Conservation (phyloP, 2,888 invertebrate species). For the Catocala sponsa region DNA sequence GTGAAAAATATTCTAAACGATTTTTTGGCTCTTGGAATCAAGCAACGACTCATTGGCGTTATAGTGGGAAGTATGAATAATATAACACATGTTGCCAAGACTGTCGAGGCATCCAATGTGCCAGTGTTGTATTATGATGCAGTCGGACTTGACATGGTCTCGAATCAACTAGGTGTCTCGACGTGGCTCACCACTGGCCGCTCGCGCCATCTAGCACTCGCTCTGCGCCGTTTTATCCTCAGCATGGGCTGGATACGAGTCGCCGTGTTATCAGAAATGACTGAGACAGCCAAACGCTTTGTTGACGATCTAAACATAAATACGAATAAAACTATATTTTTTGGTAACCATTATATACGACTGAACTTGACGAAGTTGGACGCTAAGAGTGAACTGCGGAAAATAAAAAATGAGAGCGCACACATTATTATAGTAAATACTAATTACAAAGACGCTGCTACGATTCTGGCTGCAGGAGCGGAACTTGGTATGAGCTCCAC, state of each 20-base stretch:
- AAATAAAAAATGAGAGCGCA: neutral
- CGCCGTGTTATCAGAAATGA: neutral
- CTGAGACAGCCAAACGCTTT: neutral
- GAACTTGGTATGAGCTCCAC: neutral
- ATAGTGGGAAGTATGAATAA: neutral
- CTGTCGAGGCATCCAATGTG: neutral
- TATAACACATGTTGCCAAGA: neutral
- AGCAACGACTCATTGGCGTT: neutral
- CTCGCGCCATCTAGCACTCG: neutral
- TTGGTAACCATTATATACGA: neutral
- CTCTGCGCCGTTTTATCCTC: neutral
- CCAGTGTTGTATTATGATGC: neutral
- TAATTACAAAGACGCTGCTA: neutral
- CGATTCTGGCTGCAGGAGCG: neutral
- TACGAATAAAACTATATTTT: neutral
- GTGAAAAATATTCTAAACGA: neutral
- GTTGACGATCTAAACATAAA: neutral
- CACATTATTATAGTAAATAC: neutral
- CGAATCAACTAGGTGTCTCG: neutral
- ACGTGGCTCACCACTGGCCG: neutral
- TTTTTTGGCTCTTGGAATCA: no score
- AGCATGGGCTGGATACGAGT: neutral
- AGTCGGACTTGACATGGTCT: neutral
- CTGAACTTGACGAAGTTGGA: neutral
- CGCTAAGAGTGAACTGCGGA: neutral